These are phyloP conservation scores for Tupiocoris notatus DNA, from an alignment of 2,888 invertebrate species.

Conservation along the genomic window DNA sequence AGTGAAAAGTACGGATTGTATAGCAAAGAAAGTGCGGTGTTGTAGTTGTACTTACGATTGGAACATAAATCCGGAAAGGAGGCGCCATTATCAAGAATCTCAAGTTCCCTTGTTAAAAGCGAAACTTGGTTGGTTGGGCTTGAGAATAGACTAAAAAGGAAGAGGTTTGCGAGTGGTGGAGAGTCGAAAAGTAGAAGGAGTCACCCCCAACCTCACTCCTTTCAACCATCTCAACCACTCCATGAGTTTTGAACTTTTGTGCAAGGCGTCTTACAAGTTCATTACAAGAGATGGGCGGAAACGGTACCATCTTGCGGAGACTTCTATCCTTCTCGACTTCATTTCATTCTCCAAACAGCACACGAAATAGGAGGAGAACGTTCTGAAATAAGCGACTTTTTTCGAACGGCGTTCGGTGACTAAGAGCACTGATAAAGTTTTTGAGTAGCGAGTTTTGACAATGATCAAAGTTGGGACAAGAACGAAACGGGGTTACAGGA, in stretches of 20 bases:
- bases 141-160: not conserved
- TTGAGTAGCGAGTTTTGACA: not conserved
- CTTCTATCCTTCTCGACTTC: not conserved
- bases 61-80: conserved; percentile 21
- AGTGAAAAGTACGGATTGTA: too few relatives aligned
- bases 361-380: not conserved
- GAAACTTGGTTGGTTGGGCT: not conserved
- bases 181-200: not conserved
- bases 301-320: not conserved
- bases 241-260: not conserved
- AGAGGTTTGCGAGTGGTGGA: not conserved
- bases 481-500: too few relatives aligned
- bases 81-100: conserved; percentile 28
- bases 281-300: not conserved
- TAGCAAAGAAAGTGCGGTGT: too few relatives aligned
- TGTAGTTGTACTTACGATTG: too few relatives aligned
- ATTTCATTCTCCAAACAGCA: too few relatives aligned
- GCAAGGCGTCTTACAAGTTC: not conserved
- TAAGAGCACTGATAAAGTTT: not conserved
- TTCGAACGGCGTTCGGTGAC: not conserved
- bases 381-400: not conserved
- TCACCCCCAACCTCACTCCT: not conserved
- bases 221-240: too few relatives aligned
- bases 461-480: not conserved
- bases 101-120: conserved; percentile 38